Conservation (phyloP, 2,797 vertebrate genomes). For the Nasua narica region DNA sequence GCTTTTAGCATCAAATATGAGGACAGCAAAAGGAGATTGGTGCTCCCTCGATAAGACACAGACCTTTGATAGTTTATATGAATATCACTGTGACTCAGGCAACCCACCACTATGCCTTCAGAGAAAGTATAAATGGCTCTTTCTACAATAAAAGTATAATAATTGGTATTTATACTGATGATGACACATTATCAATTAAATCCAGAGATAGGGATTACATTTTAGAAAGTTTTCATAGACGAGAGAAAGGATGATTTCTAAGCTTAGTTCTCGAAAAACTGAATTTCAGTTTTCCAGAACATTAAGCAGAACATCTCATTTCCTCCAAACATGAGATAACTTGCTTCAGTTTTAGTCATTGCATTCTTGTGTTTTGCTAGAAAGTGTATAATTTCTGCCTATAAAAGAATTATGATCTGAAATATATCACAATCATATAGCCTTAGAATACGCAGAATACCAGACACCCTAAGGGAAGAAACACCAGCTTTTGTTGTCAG, state of each 20-base stretch:
- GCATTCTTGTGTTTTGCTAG: not conserved
- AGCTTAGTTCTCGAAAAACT: conserved; percentile 32
- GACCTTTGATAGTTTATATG: not conserved
- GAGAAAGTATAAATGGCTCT: not conserved
- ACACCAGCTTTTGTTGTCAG: not conserved
- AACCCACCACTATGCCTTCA: not conserved
- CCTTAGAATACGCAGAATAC: not conserved
- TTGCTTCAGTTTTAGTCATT: conserved; percentile 5
- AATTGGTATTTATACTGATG: not conserved
- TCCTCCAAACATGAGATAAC: not conserved
- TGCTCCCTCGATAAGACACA: not conserved
- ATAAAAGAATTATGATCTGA: not conserved
- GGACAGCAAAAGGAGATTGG: not conserved
- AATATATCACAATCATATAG: not conserved
- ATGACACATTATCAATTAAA: not conserved
- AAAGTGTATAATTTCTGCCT: not conserved
- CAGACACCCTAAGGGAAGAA: not conserved
- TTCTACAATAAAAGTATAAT: not conserved
- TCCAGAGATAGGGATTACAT: not conserved
- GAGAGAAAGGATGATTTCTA: not conserved
- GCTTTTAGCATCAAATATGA: not conserved
- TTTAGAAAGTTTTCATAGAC: conserved; percentile 33
- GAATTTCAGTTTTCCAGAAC: conserved; percentile 34
- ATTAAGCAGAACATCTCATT: conserved; percentile 2
- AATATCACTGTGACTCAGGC: not conserved